Percentiles rank a stretch among this genome's conserved stretches.
Conservation (phyloP, 2,888 invertebrate species). For the Dryadula phaetusa region DNA sequence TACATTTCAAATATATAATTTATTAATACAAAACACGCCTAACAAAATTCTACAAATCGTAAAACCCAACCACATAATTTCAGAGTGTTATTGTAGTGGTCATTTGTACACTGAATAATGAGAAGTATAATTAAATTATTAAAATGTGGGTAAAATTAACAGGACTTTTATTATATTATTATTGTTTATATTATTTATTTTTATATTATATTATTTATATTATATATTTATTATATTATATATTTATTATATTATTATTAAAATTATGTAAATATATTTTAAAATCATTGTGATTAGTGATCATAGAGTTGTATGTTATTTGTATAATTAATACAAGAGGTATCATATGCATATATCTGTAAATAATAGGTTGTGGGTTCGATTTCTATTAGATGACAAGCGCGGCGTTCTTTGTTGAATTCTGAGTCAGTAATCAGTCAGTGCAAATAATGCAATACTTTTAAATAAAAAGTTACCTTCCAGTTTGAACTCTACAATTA, state of each 20-base stretch:
- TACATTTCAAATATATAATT: neutral
- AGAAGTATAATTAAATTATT: slow-evolving; percentile 31
- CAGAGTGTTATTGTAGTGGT: slow-evolving; percentile 15
- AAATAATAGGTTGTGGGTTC: neutral
- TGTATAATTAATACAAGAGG: no score
- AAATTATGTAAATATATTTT: neutral
- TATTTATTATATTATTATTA: neutral
- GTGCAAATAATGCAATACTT: no score
- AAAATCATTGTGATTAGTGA: no score
- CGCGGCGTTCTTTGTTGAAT: no score
- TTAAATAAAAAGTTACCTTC: no score
- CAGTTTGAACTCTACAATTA: no score
- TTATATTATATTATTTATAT: no score
- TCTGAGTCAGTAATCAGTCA: no score
- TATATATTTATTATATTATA: no score
- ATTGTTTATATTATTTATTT: no score
- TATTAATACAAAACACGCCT: slow-evolving; percentile 7
- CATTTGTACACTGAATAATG: slow-evolving; percentile 24
- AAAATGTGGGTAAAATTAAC: slow-evolving; percentile 11
- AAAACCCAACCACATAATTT: slow-evolving; percentile 24
- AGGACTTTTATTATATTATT: neutral
- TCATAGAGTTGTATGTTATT: no score
- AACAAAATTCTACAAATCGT: slow-evolving; percentile 11
- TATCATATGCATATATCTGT: neutral
- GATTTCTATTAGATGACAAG: neutral